Conservation (phyloP, 2,888 invertebrate species). For the Thecophora atra region DNA sequence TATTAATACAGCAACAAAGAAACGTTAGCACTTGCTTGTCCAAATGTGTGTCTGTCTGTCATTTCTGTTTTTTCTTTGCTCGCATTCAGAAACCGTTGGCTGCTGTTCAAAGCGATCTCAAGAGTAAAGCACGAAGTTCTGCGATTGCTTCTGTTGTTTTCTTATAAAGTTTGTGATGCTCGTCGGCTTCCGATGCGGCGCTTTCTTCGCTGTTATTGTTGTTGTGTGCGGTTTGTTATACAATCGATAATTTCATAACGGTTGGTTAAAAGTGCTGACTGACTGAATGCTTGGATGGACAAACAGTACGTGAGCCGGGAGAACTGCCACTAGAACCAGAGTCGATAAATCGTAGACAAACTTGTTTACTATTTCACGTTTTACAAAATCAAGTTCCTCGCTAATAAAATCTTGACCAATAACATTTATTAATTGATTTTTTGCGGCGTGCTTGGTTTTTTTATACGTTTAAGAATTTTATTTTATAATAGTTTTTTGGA, state of each 20-base stretch:
- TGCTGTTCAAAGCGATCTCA: no score
- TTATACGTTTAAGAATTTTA: no score
- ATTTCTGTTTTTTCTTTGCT: not conserved
- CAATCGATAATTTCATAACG: slow-evolving; percentile 51
- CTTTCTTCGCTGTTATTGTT: not conserved
- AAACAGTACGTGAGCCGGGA: slow-evolving; percentile 21
- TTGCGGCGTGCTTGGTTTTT: no score
- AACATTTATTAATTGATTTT: not conserved
- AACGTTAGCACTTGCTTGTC: not conserved
- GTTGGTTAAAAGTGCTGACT: slow-evolving; percentile 39
- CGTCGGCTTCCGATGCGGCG: not conserved
- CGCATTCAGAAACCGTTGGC: no score
- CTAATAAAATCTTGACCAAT: not conserved
- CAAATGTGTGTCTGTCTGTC: slow-evolving; percentile 14
- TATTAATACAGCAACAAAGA: not conserved
- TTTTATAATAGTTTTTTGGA: no score
- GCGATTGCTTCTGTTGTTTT: not conserved
- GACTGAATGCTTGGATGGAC: slow-evolving; percentile 29
- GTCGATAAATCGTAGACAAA: slow-evolving; percentile 7
- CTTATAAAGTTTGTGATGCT: not conserved
- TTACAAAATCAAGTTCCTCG: slow-evolving; percentile 30
- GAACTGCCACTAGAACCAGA: not conserved
- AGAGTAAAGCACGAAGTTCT: not conserved
- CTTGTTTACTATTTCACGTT: not conserved
- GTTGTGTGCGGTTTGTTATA: slow-evolving; percentile 41